phyloP scores from a whole-genome alignment of 2,888 invertebrate species.

The Dicyrtomina minuta region DNA sequence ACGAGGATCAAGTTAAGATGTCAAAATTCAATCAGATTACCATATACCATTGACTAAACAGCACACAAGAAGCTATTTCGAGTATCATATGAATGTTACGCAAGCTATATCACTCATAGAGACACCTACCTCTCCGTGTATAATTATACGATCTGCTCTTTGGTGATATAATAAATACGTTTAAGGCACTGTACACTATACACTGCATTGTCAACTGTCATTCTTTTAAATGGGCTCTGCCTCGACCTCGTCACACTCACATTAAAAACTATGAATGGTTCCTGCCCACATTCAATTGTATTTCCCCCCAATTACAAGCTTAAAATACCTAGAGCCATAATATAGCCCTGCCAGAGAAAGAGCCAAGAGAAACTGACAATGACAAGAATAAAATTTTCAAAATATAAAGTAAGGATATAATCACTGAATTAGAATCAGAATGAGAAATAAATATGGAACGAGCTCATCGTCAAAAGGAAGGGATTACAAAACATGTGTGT shows the following conservation, averaged over 20 bases:
- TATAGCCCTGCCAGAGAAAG: no score
- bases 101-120: background rate
- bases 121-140: no score
- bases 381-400: no score
- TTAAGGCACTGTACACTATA: background rate
- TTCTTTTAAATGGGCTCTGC: background rate
- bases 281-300: background rate
- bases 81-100: background rate
- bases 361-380: no score
- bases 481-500: no score
- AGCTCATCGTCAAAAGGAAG: no score
- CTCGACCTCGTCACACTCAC: slow-evolving; percentile 4
- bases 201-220: background rate
- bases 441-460: no score
- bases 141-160: no score
- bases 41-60: background rate
- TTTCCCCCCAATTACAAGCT: no score
- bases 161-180: background rate
- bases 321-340: no score
- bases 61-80: background rate
- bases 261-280: background rate
- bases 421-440: no score
- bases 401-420: no score
- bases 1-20: slow-evolving; percentile 3
- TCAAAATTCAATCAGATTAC: slow-evolving; percentile 6